Evolutionary conservation across 2,113 vertebrate species (phyloP).

Genomic region (Himantopus leucocephalus): DNA sequence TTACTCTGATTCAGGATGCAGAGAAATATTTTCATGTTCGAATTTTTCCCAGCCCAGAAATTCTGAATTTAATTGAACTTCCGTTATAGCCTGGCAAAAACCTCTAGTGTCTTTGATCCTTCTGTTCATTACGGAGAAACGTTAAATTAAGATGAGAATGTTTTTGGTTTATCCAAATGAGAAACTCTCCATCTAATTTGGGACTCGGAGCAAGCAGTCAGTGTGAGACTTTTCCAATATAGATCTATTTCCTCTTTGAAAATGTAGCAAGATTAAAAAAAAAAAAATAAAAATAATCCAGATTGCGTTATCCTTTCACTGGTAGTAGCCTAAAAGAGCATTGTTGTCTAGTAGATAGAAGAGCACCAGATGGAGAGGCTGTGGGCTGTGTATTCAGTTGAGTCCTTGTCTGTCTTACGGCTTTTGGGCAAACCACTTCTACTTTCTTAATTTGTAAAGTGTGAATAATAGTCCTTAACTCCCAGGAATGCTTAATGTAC

Average conservation of each 20-base stretch:
- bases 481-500: not conserved
- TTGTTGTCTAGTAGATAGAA: not conserved
- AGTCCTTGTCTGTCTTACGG: not conserved
- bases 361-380: slow-evolving; percentile 6
- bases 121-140: not conserved
- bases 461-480: not conserved
- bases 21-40: not conserved
- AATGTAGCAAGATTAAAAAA: not conserved
- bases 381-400: not conserved
- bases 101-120: not conserved
- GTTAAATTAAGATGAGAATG: not conserved
- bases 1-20: not conserved
- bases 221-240: not conserved
- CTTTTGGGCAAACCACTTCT: not conserved
- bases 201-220: not conserved
- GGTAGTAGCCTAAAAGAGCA: not conserved
- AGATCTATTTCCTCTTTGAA: not conserved
- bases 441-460: not conserved
- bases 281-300: not conserved
- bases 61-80: not conserved
- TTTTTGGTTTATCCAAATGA: not conserved
- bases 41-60: not conserved
- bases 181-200: not conserved
- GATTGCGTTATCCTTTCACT: not conserved
- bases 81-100: not conserved